Evolutionary conservation across 2,797 vertebrate species (phyloP).

Genomic region (Pelodytes ibericus): DNA sequence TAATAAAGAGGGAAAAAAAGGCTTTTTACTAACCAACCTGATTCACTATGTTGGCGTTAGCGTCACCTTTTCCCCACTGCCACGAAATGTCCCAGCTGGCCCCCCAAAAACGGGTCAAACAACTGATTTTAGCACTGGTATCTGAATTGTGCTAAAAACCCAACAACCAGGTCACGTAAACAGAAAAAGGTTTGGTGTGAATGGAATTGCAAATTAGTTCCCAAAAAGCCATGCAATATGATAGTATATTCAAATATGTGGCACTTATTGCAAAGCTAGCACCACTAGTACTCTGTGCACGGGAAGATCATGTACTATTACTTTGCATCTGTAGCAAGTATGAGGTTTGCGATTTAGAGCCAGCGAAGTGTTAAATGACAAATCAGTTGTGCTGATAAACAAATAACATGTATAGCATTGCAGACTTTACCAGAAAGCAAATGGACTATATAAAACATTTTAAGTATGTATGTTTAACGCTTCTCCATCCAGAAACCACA

Average conservation of each 20-base stretch:
- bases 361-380: too few species aligned
- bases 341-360: neutral
- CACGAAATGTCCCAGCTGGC: neutral
- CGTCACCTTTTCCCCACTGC: neutral
- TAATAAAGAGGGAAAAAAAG: too few species aligned
- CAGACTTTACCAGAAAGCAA: too few species aligned
- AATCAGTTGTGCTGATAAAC: too few species aligned
- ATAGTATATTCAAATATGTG: neutral
- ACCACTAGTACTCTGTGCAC: neutral
- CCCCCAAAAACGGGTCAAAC: neutral
- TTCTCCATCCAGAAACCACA: too few species aligned
- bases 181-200: neutral
- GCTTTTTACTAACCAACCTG: too few species aligned
- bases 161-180: neutral
- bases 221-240: neutral
- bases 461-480: too few species aligned
- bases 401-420: too few species aligned
- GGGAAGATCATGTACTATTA: neutral
- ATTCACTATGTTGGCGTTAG: too few species aligned
- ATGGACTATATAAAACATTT: too few species aligned
- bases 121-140: neutral
- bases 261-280: neutral
- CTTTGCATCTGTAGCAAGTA: neutral
- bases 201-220: neutral
- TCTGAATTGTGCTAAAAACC: neutral